Evolutionary conservation across 2,113 vertebrate genomes (phyloP).

Genomic region (Alethe diademata): DNA sequence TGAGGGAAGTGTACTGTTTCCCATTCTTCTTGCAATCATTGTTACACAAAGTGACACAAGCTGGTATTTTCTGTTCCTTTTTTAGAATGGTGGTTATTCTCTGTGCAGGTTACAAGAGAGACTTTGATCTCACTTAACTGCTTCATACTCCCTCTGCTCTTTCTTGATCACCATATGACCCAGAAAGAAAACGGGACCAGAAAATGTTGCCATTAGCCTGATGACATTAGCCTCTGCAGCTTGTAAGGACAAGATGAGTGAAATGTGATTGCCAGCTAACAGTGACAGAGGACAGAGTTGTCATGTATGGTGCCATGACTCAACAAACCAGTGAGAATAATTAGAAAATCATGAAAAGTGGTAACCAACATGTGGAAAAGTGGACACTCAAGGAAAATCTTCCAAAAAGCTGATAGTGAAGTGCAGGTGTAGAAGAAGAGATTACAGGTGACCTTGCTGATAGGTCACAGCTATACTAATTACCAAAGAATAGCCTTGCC

Average conservation of each 20-base stretch:
- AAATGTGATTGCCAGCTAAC: not conserved
- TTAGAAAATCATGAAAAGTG: not conserved
- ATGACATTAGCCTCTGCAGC: not conserved
- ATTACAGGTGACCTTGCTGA: no score
- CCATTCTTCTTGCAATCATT: not conserved
- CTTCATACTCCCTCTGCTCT: not conserved
- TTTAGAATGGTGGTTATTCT: not conserved
- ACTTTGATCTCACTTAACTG: not conserved
- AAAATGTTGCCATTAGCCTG: not conserved
- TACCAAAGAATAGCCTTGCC: no score
- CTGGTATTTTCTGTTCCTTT: slow-evolving; percentile 11
- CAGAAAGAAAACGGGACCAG: not conserved
- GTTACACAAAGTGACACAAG: not conserved
- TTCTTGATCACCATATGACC: not conserved
- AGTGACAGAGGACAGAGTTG: not conserved
- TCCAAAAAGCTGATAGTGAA: not conserved
- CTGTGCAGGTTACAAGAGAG: not conserved
- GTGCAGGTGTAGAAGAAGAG: no score
- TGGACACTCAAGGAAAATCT: not conserved
- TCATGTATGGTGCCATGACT: not conserved
- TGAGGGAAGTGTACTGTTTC: slow-evolving; percentile 23
- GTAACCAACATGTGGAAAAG: not conserved
- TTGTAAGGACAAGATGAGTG: not conserved
- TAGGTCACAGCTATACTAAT: no score
- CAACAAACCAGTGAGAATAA: not conserved